Evolutionary conservation across 53 echinoderm and acorn worm genomes (phyloP), one percentile per base, ranked within the genome.

Genomic region (Mesocentrotus franciscanus): DNA sequence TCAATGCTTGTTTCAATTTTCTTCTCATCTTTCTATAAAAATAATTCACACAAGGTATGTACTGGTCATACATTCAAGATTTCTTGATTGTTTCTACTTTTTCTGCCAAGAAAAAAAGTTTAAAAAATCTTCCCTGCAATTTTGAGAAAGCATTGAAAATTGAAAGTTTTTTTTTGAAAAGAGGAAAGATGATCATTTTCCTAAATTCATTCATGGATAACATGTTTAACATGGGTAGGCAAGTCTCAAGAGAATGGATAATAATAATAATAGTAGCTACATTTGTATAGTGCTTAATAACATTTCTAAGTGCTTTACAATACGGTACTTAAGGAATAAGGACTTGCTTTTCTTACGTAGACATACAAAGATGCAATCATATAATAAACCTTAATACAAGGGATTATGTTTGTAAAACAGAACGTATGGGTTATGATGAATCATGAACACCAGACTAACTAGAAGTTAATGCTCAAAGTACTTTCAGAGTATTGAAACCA

Each of bases 41-140:
- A 91, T 91, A 91, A 91, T 91, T 91, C 91, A 61, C 91, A 91
- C 64, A 62, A 91, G 34, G 20, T 91, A 12, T 91, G 91, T 91
- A 91, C 91, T 91, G 91, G 35, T 91, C 61, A 35, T 64, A 12
- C 34, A 66, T 35, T 90, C n/a, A 26, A 57, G 1, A 39, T 83
- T 13, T 89, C 89, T 26, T 61, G 60, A 61, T 10, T 33, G 18
- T 32, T 34, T 17, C 26, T 58, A 59, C 4, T 12, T 60, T 91
- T 91, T 39, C 61, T 3, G 8, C 9, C 35, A 66, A 34, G 33
- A 90, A 90, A 90, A 35, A 90, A 61, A 89, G n/a, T 14, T 62
- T 62, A 11, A 81, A 33, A 42, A 17, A 10, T 81, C 36, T 87
- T 87, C 58, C 57, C 87, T 87, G 87, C 58, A 56, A 26, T 14